phyloP scores from a whole-genome alignment of 2,797 vertebrate species.

The Diplodus puntazzo region DNA sequence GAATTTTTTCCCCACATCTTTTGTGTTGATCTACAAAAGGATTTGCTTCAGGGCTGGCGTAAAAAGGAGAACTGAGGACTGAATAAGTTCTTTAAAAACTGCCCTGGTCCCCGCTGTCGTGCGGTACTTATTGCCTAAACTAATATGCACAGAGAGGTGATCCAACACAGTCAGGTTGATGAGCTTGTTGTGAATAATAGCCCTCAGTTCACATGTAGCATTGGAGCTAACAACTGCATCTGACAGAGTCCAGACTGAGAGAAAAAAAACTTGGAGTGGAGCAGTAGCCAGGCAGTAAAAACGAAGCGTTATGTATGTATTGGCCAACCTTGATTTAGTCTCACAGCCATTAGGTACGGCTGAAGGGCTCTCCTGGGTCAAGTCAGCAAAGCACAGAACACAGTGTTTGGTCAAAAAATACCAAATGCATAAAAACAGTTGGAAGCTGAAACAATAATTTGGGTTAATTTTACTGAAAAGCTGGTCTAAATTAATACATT shows the following conservation, averaged over 20 bases:
- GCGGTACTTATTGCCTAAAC: constrained; percentile 33
- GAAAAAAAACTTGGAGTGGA: constrained; percentile 51
- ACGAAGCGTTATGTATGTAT: constrained; percentile 59
- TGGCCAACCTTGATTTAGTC: constrained; percentile 63
- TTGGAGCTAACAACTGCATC: constrained; percentile 47
- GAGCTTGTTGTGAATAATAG: constrained; percentile 61
- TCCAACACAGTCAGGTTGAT: constrained; percentile 49
- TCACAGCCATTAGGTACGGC: constrained; percentile 51
- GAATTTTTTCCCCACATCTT: background rate
- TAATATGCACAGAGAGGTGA: constrained; percentile 51
- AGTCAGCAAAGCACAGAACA: constrained; percentile 58
- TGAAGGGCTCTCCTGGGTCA: constrained; percentile 59
- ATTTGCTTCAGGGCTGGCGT: background rate
- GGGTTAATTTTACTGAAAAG: constrained; percentile 62
- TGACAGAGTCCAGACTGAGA: constrained; percentile 68
- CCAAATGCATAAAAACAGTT: constrained; percentile 71
- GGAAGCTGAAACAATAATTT: constrained; percentile 73
- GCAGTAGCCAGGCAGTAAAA: constrained; percentile 69
- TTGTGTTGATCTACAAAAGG: background rate
- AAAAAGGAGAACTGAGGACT: background rate
- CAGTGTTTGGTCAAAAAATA: constrained; percentile 76
- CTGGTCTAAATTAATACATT: constrained; percentile 61
- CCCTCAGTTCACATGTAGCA: constrained; percentile 43
- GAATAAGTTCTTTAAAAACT: background rate
- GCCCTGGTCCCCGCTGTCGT: constrained; percentile 12